Base-by-base conservation (phyloP, 2,888 invertebrate genomes). In the Pseudanteris insignis region DNA sequence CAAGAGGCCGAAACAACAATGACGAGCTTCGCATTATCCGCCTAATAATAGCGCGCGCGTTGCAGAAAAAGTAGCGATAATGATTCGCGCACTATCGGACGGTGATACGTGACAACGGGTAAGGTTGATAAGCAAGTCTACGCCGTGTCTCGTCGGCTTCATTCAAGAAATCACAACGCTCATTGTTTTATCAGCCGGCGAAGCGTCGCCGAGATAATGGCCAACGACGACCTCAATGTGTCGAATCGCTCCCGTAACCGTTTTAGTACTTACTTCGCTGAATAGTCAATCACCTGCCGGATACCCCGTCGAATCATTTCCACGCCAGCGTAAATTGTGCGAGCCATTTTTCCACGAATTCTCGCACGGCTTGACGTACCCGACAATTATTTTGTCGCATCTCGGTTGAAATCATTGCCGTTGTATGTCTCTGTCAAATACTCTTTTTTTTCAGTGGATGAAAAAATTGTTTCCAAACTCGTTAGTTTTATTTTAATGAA, bases 261-360 rank as follows among this genome's bases (percentile, higher is more conserved):
- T 40, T 58, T 50, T 43, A 44, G 43, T 51, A 34, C 50, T 50
- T 44, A 43, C 44, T 38, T 58, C 46, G 43, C 29, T 28, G 46
- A 44, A 44, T 48, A 51, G 51, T 51, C 58, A 59, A 59, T 59
- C 59, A 59, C 59, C 51, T 59, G 51, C 44, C 59, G 59, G 51
- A 59, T 51, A 51, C 44, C 40, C 7, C 51, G 24, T 7, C 18
- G 41, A 51, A 46, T 59, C 34, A 46, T 59, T 26, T 46, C 25
- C 41, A 43, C 37, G 41, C 47, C 47, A 47, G 33, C 47, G 46
- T 33, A 38, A 38, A 46, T 44, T 28, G 15, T 21, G 34, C 41
- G 41, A 25, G 18, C 18, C 6, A 14, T 46, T 29, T 48, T 48
- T 36, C 41, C 48, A 25, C 26, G 13, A 29, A 36, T 26, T 26